phyloP scores from a whole-genome alignment of 2,888 invertebrate genomes.

The Ectemnius cavifrons region DNA sequence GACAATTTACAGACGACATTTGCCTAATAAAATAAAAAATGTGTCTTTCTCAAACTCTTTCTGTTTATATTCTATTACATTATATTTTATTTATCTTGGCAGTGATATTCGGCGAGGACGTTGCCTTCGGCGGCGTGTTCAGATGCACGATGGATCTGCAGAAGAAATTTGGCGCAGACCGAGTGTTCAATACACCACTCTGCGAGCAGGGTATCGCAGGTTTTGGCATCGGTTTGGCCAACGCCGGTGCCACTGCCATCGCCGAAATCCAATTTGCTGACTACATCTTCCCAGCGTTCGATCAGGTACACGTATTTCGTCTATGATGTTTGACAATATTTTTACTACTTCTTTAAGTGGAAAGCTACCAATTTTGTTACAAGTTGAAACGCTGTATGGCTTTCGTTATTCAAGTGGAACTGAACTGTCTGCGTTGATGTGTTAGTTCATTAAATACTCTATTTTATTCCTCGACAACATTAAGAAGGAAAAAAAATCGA shows the following conservation, averaged over 20 bases:
- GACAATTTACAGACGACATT: too few species aligned
- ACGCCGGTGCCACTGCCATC: constrained; percentile 94
- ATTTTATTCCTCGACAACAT: too few species aligned
- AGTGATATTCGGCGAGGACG: constrained; percentile 97
- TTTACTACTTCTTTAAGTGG: too few species aligned
- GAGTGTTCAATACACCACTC: constrained; percentile 98
- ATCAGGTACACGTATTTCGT: constrained; percentile 84
- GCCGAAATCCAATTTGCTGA: constrained; percentile 99
- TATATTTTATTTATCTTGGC: neutral
- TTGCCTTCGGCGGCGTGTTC: constrained; percentile 99
- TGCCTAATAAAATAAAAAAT: too few species aligned
- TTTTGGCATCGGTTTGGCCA: constrained; percentile 96
- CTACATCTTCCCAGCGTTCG: constrained; percentile 99
- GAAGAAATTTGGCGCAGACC: constrained; percentile 93
- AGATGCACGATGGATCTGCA: constrained; percentile 95
- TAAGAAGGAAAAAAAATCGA: too few species aligned
- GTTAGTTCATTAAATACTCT: too few species aligned
- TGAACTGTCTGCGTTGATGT: too few species aligned
- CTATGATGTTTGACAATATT: too few species aligned
- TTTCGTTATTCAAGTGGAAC: too few species aligned
- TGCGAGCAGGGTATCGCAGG: constrained; percentile 98
- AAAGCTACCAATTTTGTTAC: too few species aligned
- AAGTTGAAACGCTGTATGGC: too few species aligned
- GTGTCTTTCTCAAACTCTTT: too few species aligned
- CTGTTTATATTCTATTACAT: neutral